Evolutionary conservation across 2,797 vertebrate genomes (phyloP), one percentile per base, ranked within the genome.

Genomic region (Xenentodon cancila): DNA sequence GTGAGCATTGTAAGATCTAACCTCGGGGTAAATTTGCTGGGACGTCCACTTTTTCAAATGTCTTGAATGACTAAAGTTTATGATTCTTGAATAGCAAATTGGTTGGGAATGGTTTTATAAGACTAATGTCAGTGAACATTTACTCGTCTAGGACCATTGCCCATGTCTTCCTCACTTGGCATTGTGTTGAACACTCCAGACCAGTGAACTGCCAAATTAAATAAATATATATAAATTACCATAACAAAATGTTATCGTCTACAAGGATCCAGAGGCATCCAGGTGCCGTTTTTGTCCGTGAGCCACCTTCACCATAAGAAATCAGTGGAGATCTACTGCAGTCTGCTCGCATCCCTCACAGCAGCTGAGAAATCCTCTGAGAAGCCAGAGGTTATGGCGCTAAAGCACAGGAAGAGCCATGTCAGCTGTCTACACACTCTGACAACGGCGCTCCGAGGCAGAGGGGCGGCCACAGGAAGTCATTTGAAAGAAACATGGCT

Each of bases 401-500:
- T 66, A 79, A 71, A 34, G 20, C n/a, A 18, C 64, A 71, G 68
- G 69, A 74, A 81, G 71, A 81, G 60, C 61, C 71, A 65, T 64
- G 60, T 77, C 56, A 76, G 72, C 78, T 72, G 72, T 84, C 75
- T 77, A 82, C 81, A 85, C 78, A 53, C 7, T 54, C 27, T 55
- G 63, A 74, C 73, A 78, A 75, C 81, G 20, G 58, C 68, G 1
- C 54, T 63, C n/a, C n/a, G 68, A 70, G 50, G 61, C 18, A 19
- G 47, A 45, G 59, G 73, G 51, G 53, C 61, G 59, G 75, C 73
- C 58, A 37, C 68, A 87, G 83, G 81, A 88, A 89, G 85, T 84
- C 63, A 64, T 84, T 73, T 74, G 70, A 75, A 86, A 63, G 66
- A 79, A 84, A 80, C 75, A 83, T 68, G 68, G 76, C 81, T 71